Evolutionary conservation across 2,888 invertebrate species (phyloP).

Genomic region (Andrena flavipes): DNA sequence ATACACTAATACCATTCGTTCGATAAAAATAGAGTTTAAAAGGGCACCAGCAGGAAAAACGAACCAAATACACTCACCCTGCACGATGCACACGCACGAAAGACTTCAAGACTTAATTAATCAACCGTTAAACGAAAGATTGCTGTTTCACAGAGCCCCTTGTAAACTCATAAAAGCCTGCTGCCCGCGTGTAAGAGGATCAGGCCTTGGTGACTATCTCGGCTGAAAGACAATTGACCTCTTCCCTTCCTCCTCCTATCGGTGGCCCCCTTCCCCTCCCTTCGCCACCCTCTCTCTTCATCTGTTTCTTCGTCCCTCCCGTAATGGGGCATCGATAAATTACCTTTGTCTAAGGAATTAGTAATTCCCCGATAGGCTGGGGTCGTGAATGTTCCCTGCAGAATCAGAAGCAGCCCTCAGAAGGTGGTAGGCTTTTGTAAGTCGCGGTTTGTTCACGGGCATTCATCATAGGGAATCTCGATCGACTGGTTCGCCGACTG

Average conservation of each 20-base stretch:
- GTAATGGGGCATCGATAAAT: conserved; percentile 63
- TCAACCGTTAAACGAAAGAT: conserved; percentile 21
- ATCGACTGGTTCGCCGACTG: conserved; percentile 31
- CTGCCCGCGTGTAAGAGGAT: conserved; percentile 44
- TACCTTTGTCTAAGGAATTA: conserved; percentile 68
- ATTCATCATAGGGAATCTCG: conserved; percentile 46
- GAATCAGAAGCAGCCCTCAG: conserved; percentile 42
- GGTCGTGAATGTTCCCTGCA: conserved; percentile 36
- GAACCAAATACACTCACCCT: too few species aligned
- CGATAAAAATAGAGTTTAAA: too few species aligned
- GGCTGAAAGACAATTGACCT: conserved; percentile 19
- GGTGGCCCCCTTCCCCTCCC: not conserved
- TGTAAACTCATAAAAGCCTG: conserved; percentile 61
- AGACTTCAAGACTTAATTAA: not conserved
- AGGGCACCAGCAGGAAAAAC: too few species aligned
- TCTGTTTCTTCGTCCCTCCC: not conserved
- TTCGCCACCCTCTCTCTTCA: too few species aligned
- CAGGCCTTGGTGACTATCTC: conserved; percentile 25
- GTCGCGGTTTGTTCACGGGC: conserved; percentile 41
- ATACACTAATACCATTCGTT: too few species aligned
- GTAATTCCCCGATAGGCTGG: conserved; percentile 50
- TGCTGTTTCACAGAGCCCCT: conserved; percentile 30
- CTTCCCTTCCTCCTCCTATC: not conserved
- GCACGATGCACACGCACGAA: not conserved
- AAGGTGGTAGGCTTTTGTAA: conserved; percentile 54